These are phyloP conservation scores for Abramis brama DNA, from an alignment of 2,113 vertebrate genomes.

Conservation along the genomic window DNA sequence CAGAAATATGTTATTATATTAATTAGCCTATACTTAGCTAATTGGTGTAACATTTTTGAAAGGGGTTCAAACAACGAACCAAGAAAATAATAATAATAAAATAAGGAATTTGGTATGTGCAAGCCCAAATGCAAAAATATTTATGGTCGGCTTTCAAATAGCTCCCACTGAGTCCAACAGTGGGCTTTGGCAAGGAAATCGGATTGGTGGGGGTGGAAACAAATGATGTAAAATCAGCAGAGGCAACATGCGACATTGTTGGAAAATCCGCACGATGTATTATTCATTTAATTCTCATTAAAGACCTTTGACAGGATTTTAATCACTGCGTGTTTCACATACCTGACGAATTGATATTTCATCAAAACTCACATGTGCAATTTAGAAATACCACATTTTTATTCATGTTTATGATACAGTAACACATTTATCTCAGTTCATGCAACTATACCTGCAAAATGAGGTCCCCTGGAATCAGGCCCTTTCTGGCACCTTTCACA, in stretches of 20 bases:
- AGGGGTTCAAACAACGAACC: background rate
- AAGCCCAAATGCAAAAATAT: background rate
- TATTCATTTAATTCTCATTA: slow-evolving; percentile 44
- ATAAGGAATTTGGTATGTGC: background rate
- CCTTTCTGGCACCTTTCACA: background rate
- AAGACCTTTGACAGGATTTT: slow-evolving; percentile 16
- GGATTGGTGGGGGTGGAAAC: slow-evolving; percentile 73
- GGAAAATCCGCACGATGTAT: slow-evolving; percentile 12
- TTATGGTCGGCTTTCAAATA: slow-evolving; percentile 8
- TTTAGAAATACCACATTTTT: background rate
- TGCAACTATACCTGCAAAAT: background rate
- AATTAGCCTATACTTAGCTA: background rate
- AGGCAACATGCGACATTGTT: slow-evolving; percentile 67
- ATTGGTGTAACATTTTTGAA: too few relatives aligned
- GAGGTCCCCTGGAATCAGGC: background rate
- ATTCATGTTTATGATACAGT: background rate
- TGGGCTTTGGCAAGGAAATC: slow-evolving; percentile 61
- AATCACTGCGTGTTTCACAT: background rate
- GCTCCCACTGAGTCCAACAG: slow-evolving; percentile 2
- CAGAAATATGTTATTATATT: background rate
- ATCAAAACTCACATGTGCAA: background rate
- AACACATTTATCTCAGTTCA: background rate
- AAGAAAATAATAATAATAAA: background rate
- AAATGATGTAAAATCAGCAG: slow-evolving; percentile 77
- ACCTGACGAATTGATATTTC: background rate